Evolutionary conservation across 1,140 invertebrate genomes (phyloP).

Genomic region (Ctenoplectra terminalis): DNA sequence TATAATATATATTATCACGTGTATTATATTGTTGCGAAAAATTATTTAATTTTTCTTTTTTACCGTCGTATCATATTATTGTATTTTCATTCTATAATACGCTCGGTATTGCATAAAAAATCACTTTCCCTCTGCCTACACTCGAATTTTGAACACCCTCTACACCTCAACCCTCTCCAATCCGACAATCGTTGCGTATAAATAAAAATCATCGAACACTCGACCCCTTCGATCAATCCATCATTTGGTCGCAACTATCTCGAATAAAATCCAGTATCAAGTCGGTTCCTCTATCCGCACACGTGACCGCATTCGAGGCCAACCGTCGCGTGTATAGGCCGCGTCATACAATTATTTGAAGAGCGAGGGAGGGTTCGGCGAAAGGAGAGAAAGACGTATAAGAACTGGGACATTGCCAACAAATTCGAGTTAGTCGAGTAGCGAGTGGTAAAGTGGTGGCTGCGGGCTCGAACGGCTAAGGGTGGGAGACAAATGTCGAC

Average conservation of each 20-base stretch:
- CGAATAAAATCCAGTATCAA: background rate
- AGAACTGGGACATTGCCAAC: conserved; percentile 80
- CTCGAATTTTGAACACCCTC: no score
- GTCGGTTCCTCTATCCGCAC: conserved; percentile 9
- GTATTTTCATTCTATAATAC: no score
- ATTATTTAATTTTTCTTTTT: no score
- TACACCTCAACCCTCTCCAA: no score
- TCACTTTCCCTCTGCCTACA: no score
- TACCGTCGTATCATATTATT: no score
- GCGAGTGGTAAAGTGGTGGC: conserved; percentile 77
- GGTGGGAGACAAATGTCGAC: conserved; percentile 72
- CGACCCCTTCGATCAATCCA: no score
- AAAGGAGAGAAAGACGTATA: conserved; percentile 61
- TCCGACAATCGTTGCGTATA: no score
- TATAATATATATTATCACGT: no score
- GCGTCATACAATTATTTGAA: conserved; percentile 49
- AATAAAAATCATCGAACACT: no score
- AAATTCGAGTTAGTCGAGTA: conserved; percentile 80
- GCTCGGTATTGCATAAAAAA: no score
- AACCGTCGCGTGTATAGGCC: conserved; percentile 8
- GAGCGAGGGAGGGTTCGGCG: conserved; percentile 46
- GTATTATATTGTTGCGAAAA: no score
- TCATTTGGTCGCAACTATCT: background rate
- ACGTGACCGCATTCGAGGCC: background rate
- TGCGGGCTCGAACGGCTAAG: conserved; percentile 68